phyloP scores from a whole-genome alignment of 2,888 invertebrate genomes.

The Pristionchus mayeri region DNA sequence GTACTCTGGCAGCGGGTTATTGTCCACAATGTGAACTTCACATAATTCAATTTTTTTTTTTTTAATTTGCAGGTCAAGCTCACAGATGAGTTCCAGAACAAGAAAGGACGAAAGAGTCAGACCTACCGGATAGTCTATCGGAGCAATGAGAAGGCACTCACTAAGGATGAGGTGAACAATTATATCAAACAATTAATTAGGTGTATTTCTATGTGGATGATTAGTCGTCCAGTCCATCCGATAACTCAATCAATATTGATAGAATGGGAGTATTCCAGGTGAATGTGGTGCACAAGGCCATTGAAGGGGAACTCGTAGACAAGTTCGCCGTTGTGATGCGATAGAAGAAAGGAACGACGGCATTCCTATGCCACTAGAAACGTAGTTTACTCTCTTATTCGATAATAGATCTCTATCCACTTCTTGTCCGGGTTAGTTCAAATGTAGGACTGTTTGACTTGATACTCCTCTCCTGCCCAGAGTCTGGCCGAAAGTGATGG shows the following conservation, averaged over 20 bases:
- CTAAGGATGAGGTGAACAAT: conserved; percentile 87
- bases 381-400: neutral
- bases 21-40: neutral
- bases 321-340: conserved; percentile 62
- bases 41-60: neutral
- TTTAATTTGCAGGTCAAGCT: conserved; percentile 62
- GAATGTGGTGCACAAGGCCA: conserved; percentile 70
- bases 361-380: neutral
- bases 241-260: too few relatives aligned
- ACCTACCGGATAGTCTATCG: conserved; percentile 92
- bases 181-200: neutral
- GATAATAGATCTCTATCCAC: neutral
- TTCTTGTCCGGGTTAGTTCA: too few relatives aligned
- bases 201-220: too few relatives aligned
- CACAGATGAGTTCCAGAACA: conserved; percentile 89
- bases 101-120: conserved; percentile 87
- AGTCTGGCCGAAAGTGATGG: neutral
- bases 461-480: neutral
- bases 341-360: conserved; percentile 29
- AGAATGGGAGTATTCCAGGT: conserved; percentile 56
- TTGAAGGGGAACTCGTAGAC: conserved; percentile 62
- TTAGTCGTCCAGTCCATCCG: too few relatives aligned
- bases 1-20: too few relatives aligned
- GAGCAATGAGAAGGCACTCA: conserved; percentile 90
- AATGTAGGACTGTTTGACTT: too few relatives aligned